A percentile compares a stretch with the other conserved stretches of the same genome.
These are phyloP conservation scores for Tetramorium simillimum DNA, from an alignment of 1,140 invertebrate genomes.

Conservation along the genomic window DNA sequence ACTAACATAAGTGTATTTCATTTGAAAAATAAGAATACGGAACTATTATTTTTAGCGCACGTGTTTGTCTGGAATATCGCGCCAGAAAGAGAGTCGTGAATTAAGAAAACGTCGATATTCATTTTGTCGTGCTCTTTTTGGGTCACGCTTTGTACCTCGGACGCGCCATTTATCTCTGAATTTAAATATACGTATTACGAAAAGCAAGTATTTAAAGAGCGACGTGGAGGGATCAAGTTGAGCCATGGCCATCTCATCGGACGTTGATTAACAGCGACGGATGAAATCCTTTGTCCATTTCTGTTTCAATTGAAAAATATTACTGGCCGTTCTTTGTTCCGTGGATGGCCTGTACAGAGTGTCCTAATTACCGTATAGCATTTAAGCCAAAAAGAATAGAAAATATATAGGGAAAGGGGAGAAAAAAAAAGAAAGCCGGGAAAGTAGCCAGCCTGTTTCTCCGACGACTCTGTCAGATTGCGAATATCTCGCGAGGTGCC, in stretches of 20 bases:
- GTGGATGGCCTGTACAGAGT: neutral
- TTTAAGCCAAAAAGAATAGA: constrained; percentile 2
- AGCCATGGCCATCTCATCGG: constrained; percentile 5
- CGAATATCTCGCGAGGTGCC: neutral
- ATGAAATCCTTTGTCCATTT: constrained; percentile 16
- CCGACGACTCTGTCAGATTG: constrained; percentile 7
- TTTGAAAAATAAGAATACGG: neutral
- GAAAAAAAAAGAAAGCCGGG: neutral
- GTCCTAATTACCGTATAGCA: constrained; percentile 1
- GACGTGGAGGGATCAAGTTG: neutral
- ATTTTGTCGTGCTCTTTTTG: neutral
- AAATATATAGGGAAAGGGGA: neutral
- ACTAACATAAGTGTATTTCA: neutral
- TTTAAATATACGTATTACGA: constrained; percentile 24
- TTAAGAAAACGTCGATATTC: neutral
- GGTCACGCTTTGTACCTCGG: neutral
- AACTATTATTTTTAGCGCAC: neutral
- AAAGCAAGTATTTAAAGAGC: constrained; percentile 22
- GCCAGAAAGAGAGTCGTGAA: neutral
- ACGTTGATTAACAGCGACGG: constrained; percentile 33
- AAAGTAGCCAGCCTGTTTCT: neutral
- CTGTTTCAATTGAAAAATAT: constrained; percentile 27
- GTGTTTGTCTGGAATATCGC: neutral
- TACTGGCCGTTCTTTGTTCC: constrained; percentile 15
- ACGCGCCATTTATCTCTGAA: neutral